Conservation (phyloP, 2,113 vertebrate species). For the Nanorana parkeri region DNA sequence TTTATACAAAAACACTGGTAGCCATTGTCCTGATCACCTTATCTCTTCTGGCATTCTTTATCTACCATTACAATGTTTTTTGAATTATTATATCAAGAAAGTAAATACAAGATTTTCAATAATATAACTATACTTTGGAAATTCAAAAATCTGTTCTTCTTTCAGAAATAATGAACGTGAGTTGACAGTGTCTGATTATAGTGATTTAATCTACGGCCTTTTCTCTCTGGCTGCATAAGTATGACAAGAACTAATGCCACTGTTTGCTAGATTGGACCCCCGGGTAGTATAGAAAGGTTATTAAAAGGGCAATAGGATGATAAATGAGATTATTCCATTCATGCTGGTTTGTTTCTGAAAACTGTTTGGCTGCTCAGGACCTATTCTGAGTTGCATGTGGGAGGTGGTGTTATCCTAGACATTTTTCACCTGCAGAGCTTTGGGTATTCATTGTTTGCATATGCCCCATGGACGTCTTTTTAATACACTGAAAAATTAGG, state of each 20-base stretch:
- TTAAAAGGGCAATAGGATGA: conserved; percentile 51
- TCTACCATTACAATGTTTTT: too few species aligned
- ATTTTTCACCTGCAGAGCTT: conserved; percentile 18
- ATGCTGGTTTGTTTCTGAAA: conserved; percentile 19
- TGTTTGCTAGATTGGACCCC: conserved; percentile 37
- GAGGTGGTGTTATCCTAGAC: conserved; percentile 1
- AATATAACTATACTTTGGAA: too few species aligned
- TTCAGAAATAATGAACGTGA: too few species aligned
- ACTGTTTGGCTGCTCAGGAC: not conserved
- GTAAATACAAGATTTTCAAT: too few species aligned
- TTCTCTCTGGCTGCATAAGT: not conserved
- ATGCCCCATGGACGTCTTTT: conserved; percentile 7
- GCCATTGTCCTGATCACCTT: too few species aligned
- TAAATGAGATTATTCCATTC: conserved; percentile 38
- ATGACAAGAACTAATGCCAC: conserved; percentile 48
- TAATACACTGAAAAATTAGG: not conserved
- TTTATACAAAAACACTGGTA: too few species aligned
- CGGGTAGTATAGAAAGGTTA: conserved; percentile 39
- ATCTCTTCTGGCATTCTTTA: too few species aligned
- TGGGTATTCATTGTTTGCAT: not conserved
- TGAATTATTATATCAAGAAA: too few species aligned
- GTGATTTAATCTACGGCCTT: conserved; percentile 33
- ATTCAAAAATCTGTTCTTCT: too few species aligned
- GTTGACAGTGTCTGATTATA: conserved; percentile 20
- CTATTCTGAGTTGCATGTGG: not conserved